Evolutionary conservation across 2,888 invertebrate species (phyloP), one percentile per base, ranked within the genome.

Genomic region (Capitulum mitella): DNA sequence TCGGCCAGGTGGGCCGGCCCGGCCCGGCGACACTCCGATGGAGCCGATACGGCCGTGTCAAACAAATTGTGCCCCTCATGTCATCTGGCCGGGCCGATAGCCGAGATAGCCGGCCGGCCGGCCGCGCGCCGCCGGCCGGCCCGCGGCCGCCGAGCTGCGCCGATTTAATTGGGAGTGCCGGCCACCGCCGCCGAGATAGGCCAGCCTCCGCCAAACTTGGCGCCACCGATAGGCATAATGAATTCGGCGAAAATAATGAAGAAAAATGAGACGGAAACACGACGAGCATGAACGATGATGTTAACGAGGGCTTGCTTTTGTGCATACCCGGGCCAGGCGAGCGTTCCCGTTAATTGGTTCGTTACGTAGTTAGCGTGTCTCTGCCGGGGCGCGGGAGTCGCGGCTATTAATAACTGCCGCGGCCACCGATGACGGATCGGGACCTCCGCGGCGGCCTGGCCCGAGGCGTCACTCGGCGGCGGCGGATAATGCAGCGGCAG

Each of bases 181-280:
- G 29, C 29, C 22, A 29, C n/a, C 58, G 29, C 29, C 29, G 58
- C 26, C 19, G 1, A 29, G 29, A 70, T 29, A 37, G 40, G 37
- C 16, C 8, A 19, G 8, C 40, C 26, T 8, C 70, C 37, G 26
- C 70, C 70, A 40, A 37, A 37, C 64, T 14, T 51, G 58, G n/a
- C 58, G 70, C 37, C 12, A 37, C 70, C 22, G 40, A 26, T 14
- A 26, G 34, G 34, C 40, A 0, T 26, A 37, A 40, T 16, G 64
- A 29, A 29, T 29, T 64, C 22, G 12, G 70, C 70, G 26, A 26
- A 70, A 37, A 40, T 70, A 70, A 70, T 70, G 70, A 70, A 70
- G 70, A 70, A 70, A 70, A 70, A 70, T 70, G 70, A 37, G 70
- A 70, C 70, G 70, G 70, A 70, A 70, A 37, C 37, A 40, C 40